Evolutionary conservation across 2,113 vertebrate genomes (phyloP).

Genomic region (Dromaius novaehollandiae): DNA sequence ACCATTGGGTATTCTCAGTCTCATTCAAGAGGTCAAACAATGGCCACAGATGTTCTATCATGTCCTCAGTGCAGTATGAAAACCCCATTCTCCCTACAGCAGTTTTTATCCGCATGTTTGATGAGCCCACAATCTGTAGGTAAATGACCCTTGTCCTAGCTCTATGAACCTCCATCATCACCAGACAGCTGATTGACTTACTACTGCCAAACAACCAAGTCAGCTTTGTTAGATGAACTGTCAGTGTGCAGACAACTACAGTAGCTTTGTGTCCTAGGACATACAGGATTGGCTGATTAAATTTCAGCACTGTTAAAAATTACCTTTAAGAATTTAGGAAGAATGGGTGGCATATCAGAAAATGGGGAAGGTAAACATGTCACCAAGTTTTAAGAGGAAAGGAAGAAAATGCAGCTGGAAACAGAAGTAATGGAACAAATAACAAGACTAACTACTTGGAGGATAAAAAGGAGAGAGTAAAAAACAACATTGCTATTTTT

Average conservation of each 20-base stretch:
- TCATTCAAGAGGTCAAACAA: neutral
- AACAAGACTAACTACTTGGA: neutral
- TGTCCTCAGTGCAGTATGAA: neutral
- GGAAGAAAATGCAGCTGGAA: neutral
- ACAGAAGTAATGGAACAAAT: neutral
- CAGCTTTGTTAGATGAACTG: neutral
- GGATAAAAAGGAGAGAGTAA: neutral
- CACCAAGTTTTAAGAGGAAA: neutral
- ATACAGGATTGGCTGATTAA: neutral
- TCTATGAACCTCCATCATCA: neutral
- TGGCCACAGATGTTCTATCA: fast-evolving
- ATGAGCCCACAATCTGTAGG: neutral
- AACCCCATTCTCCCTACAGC: neutral
- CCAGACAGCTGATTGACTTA: neutral
- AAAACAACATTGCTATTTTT: neutral
- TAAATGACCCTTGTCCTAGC: neutral
- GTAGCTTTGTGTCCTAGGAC: neutral
- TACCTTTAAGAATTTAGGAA: neutral
- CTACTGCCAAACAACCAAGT: neutral
- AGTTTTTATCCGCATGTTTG: neutral
- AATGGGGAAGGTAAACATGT: neutral
- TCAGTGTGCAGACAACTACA: neutral
- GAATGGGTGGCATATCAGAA: neutral
- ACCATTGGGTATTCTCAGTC: neutral
- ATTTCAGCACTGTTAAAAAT: neutral